Evolutionary conservation across 2,797 vertebrate species (phyloP).

Genomic region (Argentina silus): DNA sequence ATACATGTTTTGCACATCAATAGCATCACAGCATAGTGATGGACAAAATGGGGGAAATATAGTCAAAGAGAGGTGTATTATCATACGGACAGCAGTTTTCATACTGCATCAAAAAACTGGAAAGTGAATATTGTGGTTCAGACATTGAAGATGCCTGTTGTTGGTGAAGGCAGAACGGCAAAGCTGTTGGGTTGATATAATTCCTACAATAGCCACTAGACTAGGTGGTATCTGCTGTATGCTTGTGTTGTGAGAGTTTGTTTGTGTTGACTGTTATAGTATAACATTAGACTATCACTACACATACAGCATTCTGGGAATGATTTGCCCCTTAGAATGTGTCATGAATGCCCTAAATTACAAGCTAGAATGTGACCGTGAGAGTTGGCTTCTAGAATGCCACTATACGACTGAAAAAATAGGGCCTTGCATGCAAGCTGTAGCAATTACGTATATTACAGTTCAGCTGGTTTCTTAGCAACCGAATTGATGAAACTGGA

Average conservation of each 20-base stretch:
- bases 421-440: constrained; percentile 68
- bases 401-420: constrained; percentile 58
- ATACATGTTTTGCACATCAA: constrained; percentile 42
- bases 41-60: constrained; percentile 29
- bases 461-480: constrained; percentile 74
- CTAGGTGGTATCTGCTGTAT: constrained; percentile 48
- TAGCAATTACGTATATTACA: constrained; percentile 68
- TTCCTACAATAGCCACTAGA: constrained; percentile 53
- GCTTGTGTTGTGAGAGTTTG: constrained; percentile 10
- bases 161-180: constrained; percentile 50
- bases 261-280: constrained; percentile 29
- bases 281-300: constrained; percentile 65
- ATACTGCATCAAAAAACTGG: constrained; percentile 32
- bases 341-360: constrained; percentile 61
- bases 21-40: constrained; percentile 47
- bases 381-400: constrained; percentile 52
- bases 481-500: constrained; percentile 73
- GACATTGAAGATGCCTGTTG: constrained; percentile 21
- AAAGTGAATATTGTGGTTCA: constrained; percentile 33
- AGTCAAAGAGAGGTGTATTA: constrained; percentile 40
- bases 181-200: constrained; percentile 57
- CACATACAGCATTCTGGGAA: constrained; percentile 72
- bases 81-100: constrained; percentile 36
- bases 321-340: constrained; percentile 30
- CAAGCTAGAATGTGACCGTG: constrained; percentile 54